Base-by-base conservation (phyloP, 2,113 vertebrate species). In the Macroglossus sobrinus region DNA sequence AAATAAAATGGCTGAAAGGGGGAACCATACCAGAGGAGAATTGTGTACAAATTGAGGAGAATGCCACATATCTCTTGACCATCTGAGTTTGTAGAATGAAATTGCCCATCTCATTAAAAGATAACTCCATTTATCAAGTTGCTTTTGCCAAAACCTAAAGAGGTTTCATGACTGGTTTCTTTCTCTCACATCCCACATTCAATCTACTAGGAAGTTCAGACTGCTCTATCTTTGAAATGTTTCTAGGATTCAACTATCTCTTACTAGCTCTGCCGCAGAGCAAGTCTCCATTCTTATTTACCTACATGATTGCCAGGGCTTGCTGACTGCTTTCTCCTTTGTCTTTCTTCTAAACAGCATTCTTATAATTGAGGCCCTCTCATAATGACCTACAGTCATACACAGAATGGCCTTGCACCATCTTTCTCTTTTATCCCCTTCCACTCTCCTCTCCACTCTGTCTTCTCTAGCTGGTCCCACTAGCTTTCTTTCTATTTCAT, bases 341-440 rank as follows among this genome's bases (percentile, higher is more conserved):
- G 5, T 71, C 11, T 47, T 28, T 12, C 35, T 91, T 71, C 38
- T 75, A 43, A 71, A n/a, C 10, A 40, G 57, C 33, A 12, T 19
- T n/a, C 75, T 35, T 38, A 2, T 13, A 0, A 26, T 82, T n/a
- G 1, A n/a, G 13, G 26, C 16, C 22, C 9, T 40, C 59, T 47
- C n/a, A 4, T 13, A 9, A 8, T 3, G 33, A 2, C 47, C 15
- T 35, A 19, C 0, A 12, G 53, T 78, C 14, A 38, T 33, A 0
- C 11, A 24, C 24, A 6, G 9, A 0, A 6, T 1, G 45, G 50
- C 12, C n/a, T 7, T 24, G 28, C 3, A 10, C 55, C 19, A 0
- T 33, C 47, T n/a, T 64, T 40, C 59, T 68, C 18, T 19, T 7
- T n/a, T 15, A 5, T 28, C 35, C 66, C 35, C 22, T 81, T 35